Base-by-base conservation (phyloP, 2,888 invertebrate species). In the Gryllus longicercus region DNA sequence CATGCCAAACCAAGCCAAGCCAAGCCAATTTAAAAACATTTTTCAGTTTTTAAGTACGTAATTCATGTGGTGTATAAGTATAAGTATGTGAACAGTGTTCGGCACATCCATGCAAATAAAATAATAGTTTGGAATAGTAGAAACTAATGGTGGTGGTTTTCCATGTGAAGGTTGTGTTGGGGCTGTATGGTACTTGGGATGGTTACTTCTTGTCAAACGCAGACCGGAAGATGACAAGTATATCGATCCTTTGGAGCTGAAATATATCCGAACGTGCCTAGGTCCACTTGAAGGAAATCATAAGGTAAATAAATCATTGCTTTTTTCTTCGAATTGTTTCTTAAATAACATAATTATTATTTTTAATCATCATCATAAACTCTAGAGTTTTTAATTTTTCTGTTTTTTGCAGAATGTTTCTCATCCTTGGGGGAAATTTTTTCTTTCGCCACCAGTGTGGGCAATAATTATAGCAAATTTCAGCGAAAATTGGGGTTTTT, bases 401-500 rank as follows among this genome's bases (percentile, higher is more conserved):
- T 75, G 18, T 74, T 21, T 16, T 75, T 23, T 11, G 18, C 75
- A 23, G 63, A 63, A 63, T 10, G n/a, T 63, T 5, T 63, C 88
- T 12, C 92, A 94, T 86, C 96, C 96, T 0, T 96, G 96, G 96
- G 89, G 89, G 81, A 88, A 90, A 2, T 94, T 96, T 85, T 87
- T 95, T 78, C 91, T 89, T 0, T 95, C 95, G 0, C 88, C 90
- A 79, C 92, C 95, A 0, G 94, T 96, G 14, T 96, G 95, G 93
- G 94, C 95, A 0, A 94, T 95, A 74, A 91, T 94, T 1, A 90
- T 92, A 79, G 94, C 95, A 1, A 95, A 95, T 86, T 95, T 95
- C 87, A 93, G 94, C 51, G 95, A 96, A 86, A 95, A 95, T 87
- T 96, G 96, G 96, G 96, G 96, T 5, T 95, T 95, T 87, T 96